Evolutionary conservation across 2,113 vertebrate genomes (phyloP), one percentile per base, ranked within the genome.

Genomic region (Fulmarus glacialis): DNA sequence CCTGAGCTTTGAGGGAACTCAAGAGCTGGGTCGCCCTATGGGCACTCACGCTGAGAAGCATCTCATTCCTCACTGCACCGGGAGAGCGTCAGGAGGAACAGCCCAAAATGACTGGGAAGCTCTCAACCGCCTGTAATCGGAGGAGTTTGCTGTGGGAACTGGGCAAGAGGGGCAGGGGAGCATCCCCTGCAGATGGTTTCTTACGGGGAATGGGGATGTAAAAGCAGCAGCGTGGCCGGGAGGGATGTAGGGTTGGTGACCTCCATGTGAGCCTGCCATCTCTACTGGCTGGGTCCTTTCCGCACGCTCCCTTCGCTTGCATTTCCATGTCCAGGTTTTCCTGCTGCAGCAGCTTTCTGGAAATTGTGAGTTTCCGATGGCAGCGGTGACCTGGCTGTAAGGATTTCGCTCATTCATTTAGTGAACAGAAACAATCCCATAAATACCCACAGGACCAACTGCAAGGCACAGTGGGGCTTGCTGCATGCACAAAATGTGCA

Each of bases 151-250:
- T 34, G 29, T 27, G 77, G 87, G 62, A 82, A 10, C 12, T 34
- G 47, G 66, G 48, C 47, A 50, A 9, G 66, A 38, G 20, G 15
- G 34, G 38, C 45, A 62, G 47, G 12, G 11, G 5, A 52, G 14
- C 36, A 66, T 81, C 27, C 34, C 24, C 36, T 53, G 38, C 0
- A 2, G 38, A 13, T 63, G 3, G 0, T 27, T 43, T 47, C 29
- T 27, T 7, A 5, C 0, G 3, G 15, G 42, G 29, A 66, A 38
- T 11, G 56, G 64, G 50, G 20, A 19, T 71, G 27, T 26, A 58
- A 56, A 34, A 2, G 13, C 47, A 19, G 38, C 0, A 0, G 27
- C 0, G 0, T 52, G 48, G 6, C 36, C 4, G 3, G 50, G 53
- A 67, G 71, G n/a, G 59, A 3, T 42, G 45, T 21, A 1, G 1